phyloP scores from a whole-genome alignment of 2,113 vertebrate genomes.

The Porphyrio hochstetteri region DNA sequence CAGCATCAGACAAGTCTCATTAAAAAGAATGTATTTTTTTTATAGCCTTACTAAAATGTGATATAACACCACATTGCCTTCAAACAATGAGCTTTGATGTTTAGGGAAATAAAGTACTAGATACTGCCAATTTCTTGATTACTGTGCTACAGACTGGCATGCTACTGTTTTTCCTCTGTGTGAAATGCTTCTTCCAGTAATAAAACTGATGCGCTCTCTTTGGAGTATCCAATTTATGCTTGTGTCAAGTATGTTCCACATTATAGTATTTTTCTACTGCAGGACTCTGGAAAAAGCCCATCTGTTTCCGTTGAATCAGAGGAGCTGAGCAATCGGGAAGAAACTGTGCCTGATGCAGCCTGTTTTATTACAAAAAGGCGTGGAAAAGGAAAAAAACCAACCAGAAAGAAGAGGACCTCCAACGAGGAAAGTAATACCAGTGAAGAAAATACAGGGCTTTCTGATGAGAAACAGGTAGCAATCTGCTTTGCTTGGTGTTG shows the following conservation, averaged over 20 bases:
- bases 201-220: not conserved
- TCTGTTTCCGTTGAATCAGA: not conserved
- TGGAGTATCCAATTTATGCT: not conserved
- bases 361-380: constrained; percentile 72
- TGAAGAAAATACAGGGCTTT: not conserved
- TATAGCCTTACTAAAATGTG: not conserved
- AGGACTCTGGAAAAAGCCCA: constrained; percentile 43
- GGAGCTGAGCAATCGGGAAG: not conserved
- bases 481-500: not conserved
- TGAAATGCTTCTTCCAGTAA: not conserved
- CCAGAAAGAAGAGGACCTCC: constrained; percentile 38
- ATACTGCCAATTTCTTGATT: not conserved
- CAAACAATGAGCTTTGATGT: not conserved
- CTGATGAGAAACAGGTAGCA: constrained; percentile 35
- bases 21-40: not conserved
- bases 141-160: not conserved
- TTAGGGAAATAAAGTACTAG: not conserved
- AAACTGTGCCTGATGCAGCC: not conserved
- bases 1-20: not conserved
- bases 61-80: not conserved
- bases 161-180: not conserved
- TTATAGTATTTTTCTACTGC: not conserved
- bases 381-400: constrained; percentile 47
- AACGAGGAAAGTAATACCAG: not conserved
- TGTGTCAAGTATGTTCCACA: not conserved